Evolutionary conservation across 2,888 invertebrate genomes (phyloP).

Genomic region (Laspeyria flexula): DNA sequence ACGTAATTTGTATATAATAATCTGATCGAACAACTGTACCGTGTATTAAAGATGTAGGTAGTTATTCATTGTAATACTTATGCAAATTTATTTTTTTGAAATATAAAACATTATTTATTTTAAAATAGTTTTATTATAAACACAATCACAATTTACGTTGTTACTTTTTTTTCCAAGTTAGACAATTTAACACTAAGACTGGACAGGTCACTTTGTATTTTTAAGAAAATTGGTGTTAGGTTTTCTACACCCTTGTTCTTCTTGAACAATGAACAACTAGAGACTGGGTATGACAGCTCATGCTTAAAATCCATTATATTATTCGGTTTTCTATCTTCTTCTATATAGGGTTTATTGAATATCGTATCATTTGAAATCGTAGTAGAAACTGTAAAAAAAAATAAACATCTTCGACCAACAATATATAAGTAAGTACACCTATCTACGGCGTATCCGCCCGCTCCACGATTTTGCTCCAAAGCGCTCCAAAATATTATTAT

Average conservation of each 20-base stretch:
- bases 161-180: constrained; percentile 68
- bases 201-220: constrained; percentile 74
- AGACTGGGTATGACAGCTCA: constrained; percentile 63
- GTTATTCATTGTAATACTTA: constrained; percentile 8
- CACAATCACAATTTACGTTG: constrained; percentile 9
- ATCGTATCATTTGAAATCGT: constrained; percentile 48
- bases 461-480: too few species aligned
- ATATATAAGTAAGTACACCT: too few species aligned
- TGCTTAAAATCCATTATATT: constrained; percentile 53
- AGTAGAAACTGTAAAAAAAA: constrained; percentile 48
- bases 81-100: constrained; percentile 39
- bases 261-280: constrained; percentile 67
- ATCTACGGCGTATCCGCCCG: too few species aligned
- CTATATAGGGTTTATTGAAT: constrained; percentile 43
- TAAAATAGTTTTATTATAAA: constrained; percentile 20
- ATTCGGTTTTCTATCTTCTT: constrained; percentile 34
- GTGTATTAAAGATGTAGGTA: constrained; percentile 18
- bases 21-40: constrained; percentile 36
- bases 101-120: constrained; percentile 31
- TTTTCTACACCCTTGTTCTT: constrained; percentile 71
- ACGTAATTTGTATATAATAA: constrained; percentile 43
- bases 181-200: constrained; percentile 68
- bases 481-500: too few species aligned
- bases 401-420: too few species aligned
- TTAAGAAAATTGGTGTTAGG: constrained; percentile 69